Percentiles rank a stretch among this genome's conserved stretches.
Evolutionary conservation across 2,888 invertebrate genomes (phyloP).

Genomic region (Lasioglossum vierecki): DNA sequence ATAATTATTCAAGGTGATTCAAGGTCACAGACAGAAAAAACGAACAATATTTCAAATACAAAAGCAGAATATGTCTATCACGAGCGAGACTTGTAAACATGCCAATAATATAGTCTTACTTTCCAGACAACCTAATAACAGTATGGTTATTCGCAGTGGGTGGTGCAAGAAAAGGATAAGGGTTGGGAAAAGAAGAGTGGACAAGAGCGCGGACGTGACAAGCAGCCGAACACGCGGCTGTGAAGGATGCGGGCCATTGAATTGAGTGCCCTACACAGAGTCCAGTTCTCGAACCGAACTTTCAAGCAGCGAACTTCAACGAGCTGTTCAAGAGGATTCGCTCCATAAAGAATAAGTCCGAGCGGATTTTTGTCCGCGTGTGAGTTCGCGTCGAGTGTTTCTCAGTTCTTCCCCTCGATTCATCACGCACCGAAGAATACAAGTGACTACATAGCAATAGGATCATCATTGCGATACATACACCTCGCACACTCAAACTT

Average conservation of each 20-base stretch:
- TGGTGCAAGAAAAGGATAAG: neutral
- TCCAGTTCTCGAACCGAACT: conserved; percentile 36
- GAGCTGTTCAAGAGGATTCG: neutral
- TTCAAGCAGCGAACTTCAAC: conserved; percentile 37
- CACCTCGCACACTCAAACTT: neutral
- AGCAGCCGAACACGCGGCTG: conserved; percentile 5
- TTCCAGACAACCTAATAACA: neutral
- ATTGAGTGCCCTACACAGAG: conserved; percentile 26
- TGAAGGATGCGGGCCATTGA: conserved; percentile 36
- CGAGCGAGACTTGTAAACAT: no score
- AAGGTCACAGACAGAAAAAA: no score
- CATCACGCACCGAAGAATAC: neutral
- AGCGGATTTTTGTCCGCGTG: conserved; percentile 5
- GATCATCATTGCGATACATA: neutral
- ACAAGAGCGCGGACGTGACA: conserved; percentile 23
- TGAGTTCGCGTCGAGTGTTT: conserved; percentile 3
- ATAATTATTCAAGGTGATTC: no score
- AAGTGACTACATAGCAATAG: neutral
- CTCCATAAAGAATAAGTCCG: neutral
- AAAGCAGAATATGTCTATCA: no score
- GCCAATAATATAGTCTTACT: neutral
- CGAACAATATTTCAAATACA: no score
- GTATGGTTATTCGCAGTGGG: conserved; percentile 6
- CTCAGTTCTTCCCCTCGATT: neutral
- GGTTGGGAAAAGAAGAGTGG: neutral